A percentile compares a stretch with the other conserved stretches of the same genome.
These are phyloP conservation scores for Trogon melanurus DNA, from an alignment of 2,113 vertebrate genomes.

Conservation along the genomic window DNA sequence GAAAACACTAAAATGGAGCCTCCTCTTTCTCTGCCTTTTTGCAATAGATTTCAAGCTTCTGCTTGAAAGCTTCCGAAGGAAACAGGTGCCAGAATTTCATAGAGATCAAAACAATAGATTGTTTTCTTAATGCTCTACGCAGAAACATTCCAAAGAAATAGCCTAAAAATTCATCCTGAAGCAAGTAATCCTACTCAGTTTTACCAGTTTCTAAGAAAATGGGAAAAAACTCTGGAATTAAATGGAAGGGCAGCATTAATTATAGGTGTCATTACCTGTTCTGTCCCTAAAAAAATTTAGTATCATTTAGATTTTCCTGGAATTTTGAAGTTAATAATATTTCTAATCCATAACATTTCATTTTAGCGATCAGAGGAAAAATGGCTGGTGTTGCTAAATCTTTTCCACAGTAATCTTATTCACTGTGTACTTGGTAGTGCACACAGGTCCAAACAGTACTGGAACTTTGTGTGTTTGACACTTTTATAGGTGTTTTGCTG, in stretches of 20 bases:
- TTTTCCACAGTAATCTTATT: not conserved
- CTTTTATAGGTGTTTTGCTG: not conserved
- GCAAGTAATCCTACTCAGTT: not conserved
- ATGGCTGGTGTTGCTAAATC: not conserved
- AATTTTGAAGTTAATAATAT: not conserved
- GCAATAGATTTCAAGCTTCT: not conserved
- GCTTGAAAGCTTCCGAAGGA: not conserved
- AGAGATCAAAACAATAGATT: not conserved
- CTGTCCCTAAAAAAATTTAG: not conserved
- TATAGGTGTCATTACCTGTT: not conserved
- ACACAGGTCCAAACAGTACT: not conserved
- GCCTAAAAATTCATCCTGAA: not conserved
- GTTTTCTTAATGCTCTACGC: not conserved
- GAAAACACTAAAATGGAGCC: not conserved
- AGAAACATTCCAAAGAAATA: not conserved
- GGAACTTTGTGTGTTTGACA: accelerated
- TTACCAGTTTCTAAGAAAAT: not conserved
- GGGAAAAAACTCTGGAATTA: not conserved
- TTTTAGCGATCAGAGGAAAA: not conserved
- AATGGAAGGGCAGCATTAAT: not conserved
- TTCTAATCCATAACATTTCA: not conserved
- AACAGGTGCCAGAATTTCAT: not conserved
- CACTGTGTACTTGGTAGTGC: not conserved
- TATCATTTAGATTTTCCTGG: not conserved
- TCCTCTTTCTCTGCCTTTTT: not conserved